A percentile compares a stretch with the other conserved stretches of the same genome.
phyloP scores from a whole-genome alignment of 1,140 invertebrate species.

The Leptoteleia sp. region DNA sequence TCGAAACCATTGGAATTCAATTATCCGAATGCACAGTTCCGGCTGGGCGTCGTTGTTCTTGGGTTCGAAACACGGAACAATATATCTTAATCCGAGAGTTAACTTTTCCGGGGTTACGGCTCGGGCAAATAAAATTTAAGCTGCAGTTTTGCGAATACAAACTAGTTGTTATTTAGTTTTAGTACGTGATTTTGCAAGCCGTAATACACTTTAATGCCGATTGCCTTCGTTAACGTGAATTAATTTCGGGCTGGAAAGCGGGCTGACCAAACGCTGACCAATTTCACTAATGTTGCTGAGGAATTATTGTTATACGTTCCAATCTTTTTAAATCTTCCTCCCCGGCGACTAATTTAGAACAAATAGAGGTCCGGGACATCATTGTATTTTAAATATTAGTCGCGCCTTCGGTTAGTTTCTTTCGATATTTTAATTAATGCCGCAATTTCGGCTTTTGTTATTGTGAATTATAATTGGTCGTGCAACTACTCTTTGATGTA shows the following conservation, averaged over 20 bases:
- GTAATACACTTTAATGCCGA: conserved; percentile 13
- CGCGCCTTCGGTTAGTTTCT: too few species aligned
- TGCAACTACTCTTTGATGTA: too few species aligned
- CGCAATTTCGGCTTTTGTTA: too few species aligned
- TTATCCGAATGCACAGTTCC: conserved; percentile 70
- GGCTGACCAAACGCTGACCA: conserved; percentile 39
- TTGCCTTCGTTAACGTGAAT: not conserved
- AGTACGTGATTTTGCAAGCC: conserved; percentile 23
- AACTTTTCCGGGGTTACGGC: not conserved
- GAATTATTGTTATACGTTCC: not conserved
- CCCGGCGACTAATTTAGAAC: too few species aligned
- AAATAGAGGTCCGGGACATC: too few species aligned
- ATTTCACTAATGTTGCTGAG: conserved; percentile 18
- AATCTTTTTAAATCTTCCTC: too few species aligned
- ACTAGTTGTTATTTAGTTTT: conserved; percentile 34
- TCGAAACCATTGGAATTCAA: conserved; percentile 72
- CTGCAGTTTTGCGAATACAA: conserved; percentile 33
- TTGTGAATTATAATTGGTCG: too few species aligned
- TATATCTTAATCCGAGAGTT: conserved; percentile 42
- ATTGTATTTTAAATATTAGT: too few species aligned
- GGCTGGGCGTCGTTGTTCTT: conserved; percentile 40
- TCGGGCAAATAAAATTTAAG: conserved; percentile 37
- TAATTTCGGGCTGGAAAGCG: conserved; percentile 3
- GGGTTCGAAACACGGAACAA: conserved; percentile 6
- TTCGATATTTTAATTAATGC: too few species aligned